phyloP scores from a whole-genome alignment of 2,113 vertebrate genomes.

The Leucosticte australis region DNA sequence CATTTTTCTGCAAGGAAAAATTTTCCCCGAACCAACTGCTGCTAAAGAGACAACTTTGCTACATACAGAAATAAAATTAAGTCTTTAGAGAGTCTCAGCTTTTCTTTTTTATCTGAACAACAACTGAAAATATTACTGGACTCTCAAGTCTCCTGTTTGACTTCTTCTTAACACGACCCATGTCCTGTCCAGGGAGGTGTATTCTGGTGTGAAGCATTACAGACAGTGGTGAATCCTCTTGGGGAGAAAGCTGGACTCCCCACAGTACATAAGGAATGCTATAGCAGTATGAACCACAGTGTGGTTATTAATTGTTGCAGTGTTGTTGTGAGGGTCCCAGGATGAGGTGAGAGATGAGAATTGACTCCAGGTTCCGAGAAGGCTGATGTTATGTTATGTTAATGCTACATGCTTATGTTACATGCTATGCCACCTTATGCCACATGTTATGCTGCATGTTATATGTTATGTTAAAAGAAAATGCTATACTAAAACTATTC shows the following conservation, averaged over 20 bases:
- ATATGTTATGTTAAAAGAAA: no score
- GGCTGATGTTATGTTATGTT: no score
- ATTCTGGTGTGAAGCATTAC: background rate
- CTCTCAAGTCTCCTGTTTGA: background rate
- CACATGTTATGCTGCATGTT: no score
- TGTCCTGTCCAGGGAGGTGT: background rate
- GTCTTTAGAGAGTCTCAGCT: background rate
- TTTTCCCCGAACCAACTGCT: background rate
- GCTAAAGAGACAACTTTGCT: background rate
- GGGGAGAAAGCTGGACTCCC: background rate
- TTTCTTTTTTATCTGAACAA: background rate
- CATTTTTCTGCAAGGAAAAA: no score
- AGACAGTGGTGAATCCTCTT: background rate
- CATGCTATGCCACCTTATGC: no score
- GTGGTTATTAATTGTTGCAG: no score
- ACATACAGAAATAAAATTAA: background rate
- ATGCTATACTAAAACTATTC: no score
- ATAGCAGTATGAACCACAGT: fast-evolving
- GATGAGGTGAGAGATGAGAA: no score
- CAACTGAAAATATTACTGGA: background rate
- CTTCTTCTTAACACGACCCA: background rate
- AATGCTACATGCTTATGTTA: no score
- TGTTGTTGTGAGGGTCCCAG: no score
- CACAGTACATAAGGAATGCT: fast-evolving
- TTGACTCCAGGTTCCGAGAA: no score